A percentile compares a stretch with the other conserved stretches of the same genome.
These are phyloP conservation scores for Ellobium chinense DNA, from an alignment of 2,888 invertebrate genomes.

Conservation along the genomic window DNA sequence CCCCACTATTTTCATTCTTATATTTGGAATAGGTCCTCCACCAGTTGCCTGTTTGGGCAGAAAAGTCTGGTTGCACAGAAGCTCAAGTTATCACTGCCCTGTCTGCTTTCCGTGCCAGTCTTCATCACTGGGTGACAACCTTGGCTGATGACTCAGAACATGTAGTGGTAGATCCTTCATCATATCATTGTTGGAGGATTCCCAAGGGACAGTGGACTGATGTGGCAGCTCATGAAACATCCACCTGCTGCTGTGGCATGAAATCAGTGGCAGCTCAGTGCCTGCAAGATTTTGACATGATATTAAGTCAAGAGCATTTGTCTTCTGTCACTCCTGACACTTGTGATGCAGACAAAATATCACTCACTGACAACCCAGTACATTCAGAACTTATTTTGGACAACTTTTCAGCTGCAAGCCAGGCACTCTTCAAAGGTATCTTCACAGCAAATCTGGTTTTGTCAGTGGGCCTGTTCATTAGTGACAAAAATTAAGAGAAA, in stretches of 20 bases:
- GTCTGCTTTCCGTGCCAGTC: conserved; percentile 9
- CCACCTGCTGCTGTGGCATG: conserved; percentile 35
- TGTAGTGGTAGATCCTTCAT: conserved; percentile 24
- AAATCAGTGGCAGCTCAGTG: background rate
- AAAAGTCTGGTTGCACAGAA: conserved; percentile 12
- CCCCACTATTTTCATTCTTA: background rate
- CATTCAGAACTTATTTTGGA: conserved; percentile 21
- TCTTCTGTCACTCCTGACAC: background rate
- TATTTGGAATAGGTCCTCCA: conserved; percentile 4
- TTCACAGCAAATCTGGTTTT: conserved; percentile 26
- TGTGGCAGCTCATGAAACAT: background rate
- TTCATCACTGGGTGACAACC: conserved; percentile 34
- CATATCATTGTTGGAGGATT: conserved; percentile 38
- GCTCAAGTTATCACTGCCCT: conserved; percentile 20
- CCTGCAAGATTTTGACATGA: conserved; percentile 12
- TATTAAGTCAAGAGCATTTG: background rate
- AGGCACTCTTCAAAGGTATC: conserved; percentile 19
- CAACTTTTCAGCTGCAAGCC: background rate
- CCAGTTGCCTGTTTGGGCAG: background rate
- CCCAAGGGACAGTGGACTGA: background rate
- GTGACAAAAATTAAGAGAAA: conserved; percentile 26
- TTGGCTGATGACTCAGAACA: background rate
- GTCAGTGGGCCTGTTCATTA: conserved; percentile 21
- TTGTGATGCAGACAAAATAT: background rate
- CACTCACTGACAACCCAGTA: background rate